phyloP scores from a whole-genome alignment of 1,140 invertebrate genomes.

The Laodelphax striatellus region DNA sequence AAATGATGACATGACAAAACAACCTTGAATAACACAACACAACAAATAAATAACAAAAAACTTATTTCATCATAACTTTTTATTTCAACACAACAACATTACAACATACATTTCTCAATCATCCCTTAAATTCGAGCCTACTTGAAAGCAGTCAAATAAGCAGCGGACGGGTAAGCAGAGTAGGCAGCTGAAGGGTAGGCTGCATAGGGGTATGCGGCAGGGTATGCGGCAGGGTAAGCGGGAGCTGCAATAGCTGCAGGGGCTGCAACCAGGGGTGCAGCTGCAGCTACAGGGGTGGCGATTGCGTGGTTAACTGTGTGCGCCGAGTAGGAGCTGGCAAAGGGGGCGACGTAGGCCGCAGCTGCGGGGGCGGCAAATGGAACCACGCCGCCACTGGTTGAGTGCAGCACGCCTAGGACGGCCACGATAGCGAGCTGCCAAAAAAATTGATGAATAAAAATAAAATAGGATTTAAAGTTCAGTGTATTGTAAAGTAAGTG shows the following conservation, averaged over 20 bases:
- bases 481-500: no score
- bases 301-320: conserved; percentile 48
- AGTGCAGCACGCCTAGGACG: background rate
- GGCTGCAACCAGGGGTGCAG: conserved; percentile 30
- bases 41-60: no score
- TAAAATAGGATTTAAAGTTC: no score
- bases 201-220: conserved; percentile 12
- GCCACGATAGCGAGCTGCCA: background rate
- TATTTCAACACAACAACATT: no score
- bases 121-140: background rate
- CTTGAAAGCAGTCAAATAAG: background rate
- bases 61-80: no score
- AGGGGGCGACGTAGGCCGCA: conserved; percentile 46
- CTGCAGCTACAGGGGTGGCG: conserved; percentile 39
- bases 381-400: background rate
- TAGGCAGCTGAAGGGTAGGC: conserved; percentile 24
- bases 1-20: no score
- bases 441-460: background rate
- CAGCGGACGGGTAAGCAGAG: background rate
- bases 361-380: conserved; percentile 43
- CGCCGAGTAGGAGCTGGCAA: conserved; percentile 46
- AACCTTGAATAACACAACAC: no score
- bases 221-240: conserved; percentile 12
- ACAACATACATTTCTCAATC: no score
- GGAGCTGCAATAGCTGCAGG: conserved; percentile 23